Base-by-base conservation (phyloP, 2,888 invertebrate genomes). In the Harpalus rufipes region DNA sequence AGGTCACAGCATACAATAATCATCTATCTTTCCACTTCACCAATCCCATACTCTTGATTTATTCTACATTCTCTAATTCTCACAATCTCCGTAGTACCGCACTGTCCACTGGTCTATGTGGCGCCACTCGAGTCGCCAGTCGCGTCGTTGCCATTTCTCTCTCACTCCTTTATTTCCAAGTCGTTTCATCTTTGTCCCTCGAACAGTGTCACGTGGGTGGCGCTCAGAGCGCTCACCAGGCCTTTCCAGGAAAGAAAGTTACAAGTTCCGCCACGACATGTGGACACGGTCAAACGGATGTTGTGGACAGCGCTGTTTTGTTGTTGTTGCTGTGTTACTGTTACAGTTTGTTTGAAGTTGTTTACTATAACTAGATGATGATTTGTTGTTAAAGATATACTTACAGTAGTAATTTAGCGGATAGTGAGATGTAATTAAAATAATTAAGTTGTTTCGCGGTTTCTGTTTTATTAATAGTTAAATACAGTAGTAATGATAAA, bases 201-300 rank as follows among this genome's bases (percentile, higher is more conserved):
- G 14, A 6, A 12, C 68, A 41, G 14, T 32, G 72, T 74, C 72
- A 74, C 72, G 72, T 74, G 72, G 72, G 72, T 74, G 72, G 72
- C 72, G 72, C 44, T 74, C 72, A 12, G 7, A 61, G 61, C 61
- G 12, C 32, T 32, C 32, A 2, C n/a, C 65, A 14, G 41, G 51
- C 72, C 72, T 74, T 74, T 74, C 72, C 72, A 74, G 72, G 72
- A 74, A 74, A 74, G 72, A 74, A 74, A 74, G 72, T 74, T 74
- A 41, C 44, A 74, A 74, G 72, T 44, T 44, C 72, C 41, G 72
- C 72, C 10, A 72, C 32, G 68, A 68, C 72, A 74, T 74, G 72
- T 74, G 72, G 72, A 74, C 72, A 18, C 41, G 41, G 72, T 5
- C 41, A 32, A 7, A 32, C 68, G 14, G 39, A 32, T 39, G 39